phyloP scores from a whole-genome alignment of 1,140 invertebrate genomes.

The Chironomus tepperi region DNA sequence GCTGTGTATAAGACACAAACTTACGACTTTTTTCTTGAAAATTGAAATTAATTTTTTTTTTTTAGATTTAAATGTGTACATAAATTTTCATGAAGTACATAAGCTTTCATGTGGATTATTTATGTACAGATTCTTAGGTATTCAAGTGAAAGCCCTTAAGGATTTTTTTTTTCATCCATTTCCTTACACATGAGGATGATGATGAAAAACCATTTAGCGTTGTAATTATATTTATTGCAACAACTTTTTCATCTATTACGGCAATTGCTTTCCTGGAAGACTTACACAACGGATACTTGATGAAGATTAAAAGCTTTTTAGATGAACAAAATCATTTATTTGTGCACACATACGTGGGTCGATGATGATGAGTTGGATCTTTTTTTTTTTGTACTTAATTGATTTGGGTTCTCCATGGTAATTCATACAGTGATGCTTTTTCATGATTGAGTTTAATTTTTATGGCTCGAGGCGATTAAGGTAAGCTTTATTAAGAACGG shows the following conservation, averaged over 20 bases:
- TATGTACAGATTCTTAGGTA: no score
- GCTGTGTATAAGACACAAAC: background rate
- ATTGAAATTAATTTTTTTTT: background rate
- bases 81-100: background rate
- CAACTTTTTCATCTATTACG: conserved; percentile 11
- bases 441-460: no score
- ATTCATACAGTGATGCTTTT: no score
- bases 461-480: no score
- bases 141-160: no score
- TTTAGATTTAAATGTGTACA: background rate
- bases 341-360: background rate
- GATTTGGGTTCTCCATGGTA: background rate
- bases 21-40: background rate
- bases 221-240: conserved; percentile 10
- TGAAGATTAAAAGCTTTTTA: conserved; percentile 14
- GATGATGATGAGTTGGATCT: background rate
- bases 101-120: background rate
- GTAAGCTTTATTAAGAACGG: no score
- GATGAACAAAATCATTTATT: background rate
- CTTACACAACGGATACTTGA: background rate
- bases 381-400: background rate
- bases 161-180: background rate
- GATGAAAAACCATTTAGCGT: conserved; percentile 10
- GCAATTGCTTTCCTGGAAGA: background rate
- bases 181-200: background rate